Conservation (phyloP, 2,797 vertebrate genomes). For the Cheracebus regulus region DNA sequence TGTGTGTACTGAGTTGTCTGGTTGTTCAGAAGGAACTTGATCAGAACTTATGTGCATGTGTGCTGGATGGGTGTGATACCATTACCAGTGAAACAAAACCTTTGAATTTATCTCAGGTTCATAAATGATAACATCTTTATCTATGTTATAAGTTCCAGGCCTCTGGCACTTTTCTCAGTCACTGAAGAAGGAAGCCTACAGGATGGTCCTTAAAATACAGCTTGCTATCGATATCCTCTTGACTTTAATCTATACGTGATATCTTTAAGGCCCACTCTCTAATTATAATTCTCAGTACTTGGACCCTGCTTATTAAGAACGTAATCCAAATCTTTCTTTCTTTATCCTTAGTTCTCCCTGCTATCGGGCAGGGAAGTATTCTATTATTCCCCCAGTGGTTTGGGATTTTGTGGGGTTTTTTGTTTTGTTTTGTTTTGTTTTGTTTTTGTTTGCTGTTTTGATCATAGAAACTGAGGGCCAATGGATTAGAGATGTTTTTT, state of each 20-base stretch:
- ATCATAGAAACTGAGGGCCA: conserved; percentile 41
- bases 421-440: background rate
- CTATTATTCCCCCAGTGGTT: background rate
- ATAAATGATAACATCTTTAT: conserved; percentile 19
- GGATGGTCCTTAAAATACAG: conserved; percentile 3
- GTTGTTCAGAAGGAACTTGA: background rate
- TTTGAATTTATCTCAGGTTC: background rate
- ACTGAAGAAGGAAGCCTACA: conserved; percentile 10
- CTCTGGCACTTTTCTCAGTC: conserved; percentile 21
- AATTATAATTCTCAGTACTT: conserved; percentile 26
- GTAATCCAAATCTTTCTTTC: background rate
- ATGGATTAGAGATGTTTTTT: conserved; percentile 1
- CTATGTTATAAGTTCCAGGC: background rate
- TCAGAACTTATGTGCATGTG: background rate
- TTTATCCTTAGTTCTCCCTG: conserved; percentile 19
- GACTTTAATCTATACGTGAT: background rate
- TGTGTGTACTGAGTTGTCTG: background rate
- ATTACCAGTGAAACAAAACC: background rate
- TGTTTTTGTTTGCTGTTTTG: background rate
- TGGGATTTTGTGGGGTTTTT: background rate
- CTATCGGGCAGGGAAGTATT: background rate
- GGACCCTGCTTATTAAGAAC: background rate
- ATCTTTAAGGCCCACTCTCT: background rate
- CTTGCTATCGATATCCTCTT: background rate
- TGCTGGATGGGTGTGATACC: background rate